Conservation (phyloP, 1,140 invertebrate species). For the Drosophila pruinosa region DNA sequence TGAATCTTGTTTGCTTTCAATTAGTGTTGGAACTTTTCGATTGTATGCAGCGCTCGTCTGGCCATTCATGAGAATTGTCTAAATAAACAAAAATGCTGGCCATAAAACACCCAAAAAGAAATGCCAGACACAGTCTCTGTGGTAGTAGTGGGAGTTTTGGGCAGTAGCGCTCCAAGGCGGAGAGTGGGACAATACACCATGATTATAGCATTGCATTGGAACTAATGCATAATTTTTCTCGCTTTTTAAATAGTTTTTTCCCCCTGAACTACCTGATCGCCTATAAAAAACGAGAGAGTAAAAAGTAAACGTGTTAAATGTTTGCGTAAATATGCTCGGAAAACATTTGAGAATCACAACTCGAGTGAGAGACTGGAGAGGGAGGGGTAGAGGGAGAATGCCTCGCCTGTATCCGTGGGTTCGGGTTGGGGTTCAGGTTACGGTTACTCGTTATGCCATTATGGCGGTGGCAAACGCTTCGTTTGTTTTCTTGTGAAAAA, state of each 20-base stretch:
- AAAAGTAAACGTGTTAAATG: constrained; percentile 73
- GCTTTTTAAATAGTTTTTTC: too few relatives aligned
- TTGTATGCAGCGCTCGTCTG: constrained; percentile 23
- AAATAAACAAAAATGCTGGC: constrained; percentile 65
- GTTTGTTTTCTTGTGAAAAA: constrained; percentile 68
- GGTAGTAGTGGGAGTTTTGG: background rate
- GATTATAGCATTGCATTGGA: constrained; percentile 52
- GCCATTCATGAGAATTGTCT: constrained; percentile 61
- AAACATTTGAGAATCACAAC: constrained; percentile 21
- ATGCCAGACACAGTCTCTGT: constrained; percentile 22
- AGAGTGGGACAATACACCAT: background rate
- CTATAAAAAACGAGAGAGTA: background rate
- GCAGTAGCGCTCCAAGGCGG: background rate
- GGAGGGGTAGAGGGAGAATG: background rate
- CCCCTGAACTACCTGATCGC: constrained; percentile 43
- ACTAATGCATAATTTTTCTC: constrained; percentile 66
- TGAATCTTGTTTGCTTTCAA: constrained; percentile 71
- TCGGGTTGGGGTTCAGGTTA: constrained; percentile 48
- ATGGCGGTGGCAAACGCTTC: constrained; percentile 59
- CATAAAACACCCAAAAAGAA: constrained; percentile 53
- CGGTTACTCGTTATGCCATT: constrained; percentile 40
- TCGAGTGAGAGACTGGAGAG: background rate
- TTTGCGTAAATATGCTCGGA: constrained; percentile 68
- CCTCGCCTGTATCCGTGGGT: constrained; percentile 25
- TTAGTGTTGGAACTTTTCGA: constrained; percentile 66